These are phyloP conservation scores for Candoia aspera DNA, from an alignment of 2,113 vertebrate genomes.

Conservation along the genomic window DNA sequence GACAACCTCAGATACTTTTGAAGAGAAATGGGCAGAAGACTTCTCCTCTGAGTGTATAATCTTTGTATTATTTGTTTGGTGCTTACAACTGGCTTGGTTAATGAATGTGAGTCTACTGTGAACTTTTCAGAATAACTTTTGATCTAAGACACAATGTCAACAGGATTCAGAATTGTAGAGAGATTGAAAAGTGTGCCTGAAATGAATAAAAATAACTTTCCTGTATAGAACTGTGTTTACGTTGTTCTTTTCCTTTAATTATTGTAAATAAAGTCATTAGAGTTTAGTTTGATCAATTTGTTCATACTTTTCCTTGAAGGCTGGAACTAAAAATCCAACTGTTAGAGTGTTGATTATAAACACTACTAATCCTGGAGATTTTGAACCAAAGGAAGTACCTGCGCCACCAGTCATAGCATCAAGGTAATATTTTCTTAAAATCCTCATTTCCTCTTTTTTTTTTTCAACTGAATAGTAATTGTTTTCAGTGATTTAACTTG, in stretches of 20 bases:
- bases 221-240: neutral
- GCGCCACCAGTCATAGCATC: slow-evolving; percentile 80
- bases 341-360: slow-evolving; percentile 88
- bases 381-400: slow-evolving; percentile 72
- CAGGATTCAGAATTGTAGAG: neutral
- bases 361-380: slow-evolving; percentile 62
- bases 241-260: neutral
- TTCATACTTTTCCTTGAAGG: slow-evolving; percentile 74
- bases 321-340: slow-evolving; percentile 84
- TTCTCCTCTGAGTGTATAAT: neutral
- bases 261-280: slow-evolving; percentile 11
- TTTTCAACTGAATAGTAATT: neutral
- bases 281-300: slow-evolving; percentile 47
- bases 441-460: neutral
- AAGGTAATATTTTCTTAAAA: slow-evolving; percentile 75
- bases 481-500: slow-evolving; percentile 8
- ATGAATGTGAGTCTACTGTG: neutral
- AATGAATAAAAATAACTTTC: neutral
- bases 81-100: neutral
- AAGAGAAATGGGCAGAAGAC: too few relatives aligned
- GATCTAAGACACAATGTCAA: neutral
- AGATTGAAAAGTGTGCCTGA: neutral
- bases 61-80: neutral
- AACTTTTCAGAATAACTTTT: neutral
- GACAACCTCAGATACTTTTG: neutral